A percentile compares a stretch with the other conserved stretches of the same genome.
Conservation (phyloP, 2,113 vertebrate species). For the Malaclemys terrapin region DNA sequence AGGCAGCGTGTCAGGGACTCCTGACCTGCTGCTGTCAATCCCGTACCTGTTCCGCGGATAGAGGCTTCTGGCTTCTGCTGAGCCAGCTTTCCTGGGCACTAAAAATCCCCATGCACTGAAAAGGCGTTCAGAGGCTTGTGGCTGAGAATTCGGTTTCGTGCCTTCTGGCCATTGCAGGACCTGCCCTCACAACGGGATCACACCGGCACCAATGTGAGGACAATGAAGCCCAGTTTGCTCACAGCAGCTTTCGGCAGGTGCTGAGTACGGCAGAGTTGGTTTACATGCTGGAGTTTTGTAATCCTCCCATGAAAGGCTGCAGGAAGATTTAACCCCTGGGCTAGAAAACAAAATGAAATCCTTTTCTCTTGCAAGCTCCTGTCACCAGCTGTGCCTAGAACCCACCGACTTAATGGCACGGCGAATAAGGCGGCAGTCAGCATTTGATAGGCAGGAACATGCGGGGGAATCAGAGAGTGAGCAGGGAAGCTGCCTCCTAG, state of each 20-base stretch:
- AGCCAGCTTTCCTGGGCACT: background rate
- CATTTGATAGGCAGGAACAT: background rate
- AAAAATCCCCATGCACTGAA: background rate
- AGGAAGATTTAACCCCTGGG: constrained; percentile 1
- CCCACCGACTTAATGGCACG: background rate
- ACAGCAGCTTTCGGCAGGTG: background rate
- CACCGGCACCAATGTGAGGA: background rate
- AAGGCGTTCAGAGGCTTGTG: background rate
- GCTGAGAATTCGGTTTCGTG: background rate
- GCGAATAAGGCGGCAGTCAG: constrained; percentile 31
- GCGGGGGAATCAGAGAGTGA: rapidly evolving
- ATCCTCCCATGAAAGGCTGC: background rate
- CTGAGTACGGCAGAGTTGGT: background rate
- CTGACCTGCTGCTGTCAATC: background rate
- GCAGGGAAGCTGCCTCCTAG: background rate
- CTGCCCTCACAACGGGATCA: background rate
- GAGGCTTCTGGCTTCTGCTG: background rate
- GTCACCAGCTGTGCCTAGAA: background rate
- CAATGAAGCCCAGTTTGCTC: background rate
- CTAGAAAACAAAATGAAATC: background rate
- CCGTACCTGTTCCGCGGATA: background rate
- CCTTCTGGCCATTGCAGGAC: background rate
- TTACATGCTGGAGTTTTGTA: rapidly evolving
- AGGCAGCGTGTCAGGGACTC: background rate
- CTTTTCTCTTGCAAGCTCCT: background rate